phyloP scores from a whole-genome alignment of 1,140 invertebrate genomes.

The Eupristina koningsbergeri region DNA sequence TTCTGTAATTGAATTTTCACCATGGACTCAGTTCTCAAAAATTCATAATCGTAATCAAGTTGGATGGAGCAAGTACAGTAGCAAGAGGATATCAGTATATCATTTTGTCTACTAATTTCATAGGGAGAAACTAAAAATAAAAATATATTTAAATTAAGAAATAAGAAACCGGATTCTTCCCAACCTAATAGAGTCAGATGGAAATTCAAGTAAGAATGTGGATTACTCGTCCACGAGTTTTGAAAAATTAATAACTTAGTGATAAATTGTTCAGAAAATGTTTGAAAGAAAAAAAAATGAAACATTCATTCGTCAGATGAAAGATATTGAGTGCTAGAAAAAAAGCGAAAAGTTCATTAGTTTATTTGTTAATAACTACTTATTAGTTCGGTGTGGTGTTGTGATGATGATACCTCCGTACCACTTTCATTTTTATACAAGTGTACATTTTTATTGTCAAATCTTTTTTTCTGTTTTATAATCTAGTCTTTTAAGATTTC shows the following conservation, averaged over 20 bases:
- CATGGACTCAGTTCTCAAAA: neutral
- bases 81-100: neutral
- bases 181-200: constrained; percentile 44
- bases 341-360: constrained; percentile 50
- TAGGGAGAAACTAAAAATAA: constrained; percentile 29
- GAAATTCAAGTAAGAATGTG: constrained; percentile 49
- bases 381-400: constrained; percentile 29
- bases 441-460: too few species aligned
- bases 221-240: neutral
- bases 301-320: too few species aligned
- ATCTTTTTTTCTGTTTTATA: too few species aligned
- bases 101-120: too few species aligned
- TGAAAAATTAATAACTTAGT: too few species aligned
- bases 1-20: neutral
- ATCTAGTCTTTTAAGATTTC: too few species aligned
- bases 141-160: constrained; percentile 12
- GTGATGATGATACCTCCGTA: neutral
- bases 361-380: constrained; percentile 51
- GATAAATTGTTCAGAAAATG: too few species aligned
- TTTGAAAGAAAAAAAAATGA: too few species aligned
- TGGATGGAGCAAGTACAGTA: neutral
- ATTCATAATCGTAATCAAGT: neutral
- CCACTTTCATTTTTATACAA: too few species aligned
- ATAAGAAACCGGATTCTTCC: constrained; percentile 53
- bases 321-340: too few species aligned